Conservation (phyloP, 1,140 invertebrate species). For the Diachasmimorpha longicaudata region DNA sequence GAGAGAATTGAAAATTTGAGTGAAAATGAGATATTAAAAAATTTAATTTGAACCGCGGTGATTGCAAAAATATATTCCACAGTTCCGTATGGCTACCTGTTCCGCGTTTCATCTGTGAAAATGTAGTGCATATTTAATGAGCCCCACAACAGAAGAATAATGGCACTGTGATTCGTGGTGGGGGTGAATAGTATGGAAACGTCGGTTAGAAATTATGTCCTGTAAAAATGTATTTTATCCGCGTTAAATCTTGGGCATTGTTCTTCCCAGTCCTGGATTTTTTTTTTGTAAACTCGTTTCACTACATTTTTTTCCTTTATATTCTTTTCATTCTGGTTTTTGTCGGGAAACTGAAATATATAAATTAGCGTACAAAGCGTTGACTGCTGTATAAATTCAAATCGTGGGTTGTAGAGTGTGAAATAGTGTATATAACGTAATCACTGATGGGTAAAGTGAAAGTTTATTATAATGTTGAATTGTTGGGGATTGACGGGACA, state of each 20-base stretch:
- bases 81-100: neutral
- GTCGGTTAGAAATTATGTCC: conserved; percentile 39
- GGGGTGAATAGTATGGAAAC: conserved; percentile 10
- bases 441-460: conserved; percentile 10
- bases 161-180: neutral
- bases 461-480: conserved; percentile 7
- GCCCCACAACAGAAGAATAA: neutral
- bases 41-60: no score
- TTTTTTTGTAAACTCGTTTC: neutral
- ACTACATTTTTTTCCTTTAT: neutral
- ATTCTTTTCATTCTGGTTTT: neutral
- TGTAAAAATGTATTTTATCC: conserved; percentile 60
- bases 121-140: conserved; percentile 6
- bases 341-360: conserved; percentile 12
- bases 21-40: no score
- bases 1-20: no score
- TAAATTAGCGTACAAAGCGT: conserved; percentile 23
- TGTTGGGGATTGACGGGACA: neutral
- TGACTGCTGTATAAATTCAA: conserved; percentile 26
- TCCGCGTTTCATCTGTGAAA: conserved; percentile 3
- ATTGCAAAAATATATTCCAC: neutral
- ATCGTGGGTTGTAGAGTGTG: neutral
- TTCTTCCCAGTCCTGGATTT: conserved; percentile 38
- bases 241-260: conserved; percentile 56
- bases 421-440: conserved; percentile 10